These are phyloP conservation scores for Distichodus sexfasciatus DNA, from an alignment of 2,797 vertebrate species.

Conservation along the genomic window DNA sequence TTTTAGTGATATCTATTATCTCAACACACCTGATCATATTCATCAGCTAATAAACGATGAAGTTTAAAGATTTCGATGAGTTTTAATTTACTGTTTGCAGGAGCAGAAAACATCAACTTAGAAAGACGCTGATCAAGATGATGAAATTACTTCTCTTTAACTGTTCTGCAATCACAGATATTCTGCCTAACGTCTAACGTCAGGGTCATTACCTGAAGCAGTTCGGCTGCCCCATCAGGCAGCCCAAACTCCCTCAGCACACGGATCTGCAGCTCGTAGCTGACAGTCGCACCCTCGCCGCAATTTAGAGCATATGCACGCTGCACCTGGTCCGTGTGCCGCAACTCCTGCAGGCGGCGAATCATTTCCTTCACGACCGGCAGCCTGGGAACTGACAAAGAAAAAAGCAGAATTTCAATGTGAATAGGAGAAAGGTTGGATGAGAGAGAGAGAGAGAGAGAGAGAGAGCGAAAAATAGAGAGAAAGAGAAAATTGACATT, in stretches of 20 bases:
- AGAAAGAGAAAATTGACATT: background rate
- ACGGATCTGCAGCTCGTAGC: constrained; percentile 94
- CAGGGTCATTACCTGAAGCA: constrained; percentile 82
- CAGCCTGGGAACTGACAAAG: constrained; percentile 83
- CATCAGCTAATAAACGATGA: too few species aligned
- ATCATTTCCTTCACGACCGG: constrained; percentile 91
- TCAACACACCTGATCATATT: too few species aligned
- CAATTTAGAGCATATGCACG: constrained; percentile 94
- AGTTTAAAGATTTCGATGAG: too few species aligned
- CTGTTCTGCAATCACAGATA: too few species aligned
- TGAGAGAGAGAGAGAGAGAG: constrained; percentile 15
- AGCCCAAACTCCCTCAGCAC: constrained; percentile 93
- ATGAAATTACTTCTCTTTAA: too few species aligned
- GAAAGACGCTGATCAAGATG: too few species aligned
- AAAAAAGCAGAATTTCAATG: background rate
- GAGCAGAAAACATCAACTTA: too few species aligned
- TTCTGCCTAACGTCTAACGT: too few species aligned
- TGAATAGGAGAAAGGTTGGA: too few species aligned
- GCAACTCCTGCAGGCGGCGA: constrained; percentile 87
- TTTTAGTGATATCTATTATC: too few species aligned
- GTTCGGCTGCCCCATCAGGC: constrained; percentile 90
- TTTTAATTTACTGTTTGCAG: too few species aligned
- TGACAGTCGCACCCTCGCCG: constrained; percentile 94
- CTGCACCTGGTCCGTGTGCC: constrained; percentile 94
- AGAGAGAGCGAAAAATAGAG: background rate